Conservation (phyloP, 2,797 vertebrate species). For the Neoniphon sammara region DNA sequence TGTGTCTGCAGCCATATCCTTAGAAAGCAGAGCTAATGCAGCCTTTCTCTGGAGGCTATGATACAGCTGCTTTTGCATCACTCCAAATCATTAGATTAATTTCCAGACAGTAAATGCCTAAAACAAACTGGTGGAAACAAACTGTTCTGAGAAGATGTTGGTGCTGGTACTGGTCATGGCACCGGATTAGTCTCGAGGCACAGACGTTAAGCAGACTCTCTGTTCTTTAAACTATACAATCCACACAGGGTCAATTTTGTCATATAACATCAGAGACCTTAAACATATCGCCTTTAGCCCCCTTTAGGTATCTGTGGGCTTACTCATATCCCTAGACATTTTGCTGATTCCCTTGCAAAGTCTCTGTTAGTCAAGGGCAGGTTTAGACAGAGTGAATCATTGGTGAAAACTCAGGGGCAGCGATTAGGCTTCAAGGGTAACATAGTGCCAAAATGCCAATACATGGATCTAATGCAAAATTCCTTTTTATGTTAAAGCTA, state of each 20-base stretch:
- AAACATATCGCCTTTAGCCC: slow-evolving; percentile 61
- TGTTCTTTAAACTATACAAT: slow-evolving; percentile 37
- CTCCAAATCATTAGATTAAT: slow-evolving; percentile 57
- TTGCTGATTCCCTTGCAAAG: slow-evolving; percentile 38
- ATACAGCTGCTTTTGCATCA: slow-evolving; percentile 53
- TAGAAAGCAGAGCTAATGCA: slow-evolving; percentile 77
- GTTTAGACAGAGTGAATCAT: slow-evolving; percentile 23
- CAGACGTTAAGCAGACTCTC: slow-evolving; percentile 52
- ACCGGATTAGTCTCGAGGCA: slow-evolving; percentile 22
- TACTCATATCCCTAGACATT: slow-evolving; percentile 63
- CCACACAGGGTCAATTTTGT: slow-evolving; percentile 58
- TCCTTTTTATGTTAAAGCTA: slow-evolving; percentile 31
- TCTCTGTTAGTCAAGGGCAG: slow-evolving; percentile 3
- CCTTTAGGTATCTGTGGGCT: slow-evolving; percentile 56
- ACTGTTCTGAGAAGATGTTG: slow-evolving; percentile 55
- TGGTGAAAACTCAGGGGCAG: slow-evolving; percentile 43
- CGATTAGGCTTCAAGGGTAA: slow-evolving; percentile 32
- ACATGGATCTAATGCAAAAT: slow-evolving; percentile 4
- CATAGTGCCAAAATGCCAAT: slow-evolving; percentile 3
- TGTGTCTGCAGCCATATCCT: slow-evolving; percentile 24
- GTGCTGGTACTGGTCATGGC: slow-evolving; percentile 35
- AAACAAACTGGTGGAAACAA: slow-evolving; percentile 60
- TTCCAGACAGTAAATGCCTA: slow-evolving; percentile 60
- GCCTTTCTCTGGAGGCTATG: slow-evolving; percentile 41
- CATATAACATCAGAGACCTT: slow-evolving; percentile 63